These are phyloP conservation scores for Synanceia verrucosa DNA, from an alignment of 2,797 vertebrate species.

Conservation along the genomic window DNA sequence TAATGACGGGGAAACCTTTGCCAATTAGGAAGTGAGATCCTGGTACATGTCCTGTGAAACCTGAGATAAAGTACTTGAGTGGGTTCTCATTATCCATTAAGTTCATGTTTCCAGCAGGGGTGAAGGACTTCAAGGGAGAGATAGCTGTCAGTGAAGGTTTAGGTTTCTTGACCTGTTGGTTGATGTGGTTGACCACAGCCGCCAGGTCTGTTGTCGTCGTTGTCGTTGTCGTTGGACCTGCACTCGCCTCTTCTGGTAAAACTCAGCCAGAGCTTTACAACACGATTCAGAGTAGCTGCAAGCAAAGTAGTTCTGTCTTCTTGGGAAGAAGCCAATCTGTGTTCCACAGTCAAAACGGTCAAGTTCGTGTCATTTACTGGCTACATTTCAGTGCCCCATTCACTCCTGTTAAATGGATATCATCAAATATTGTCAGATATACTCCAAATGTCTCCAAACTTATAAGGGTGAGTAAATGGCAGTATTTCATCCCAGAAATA, in stretches of 20 bases:
- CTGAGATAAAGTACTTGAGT: constrained; percentile 86
- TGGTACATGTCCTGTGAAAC: constrained; percentile 83
- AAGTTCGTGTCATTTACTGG: too few species aligned
- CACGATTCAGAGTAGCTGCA: constrained; percentile 78
- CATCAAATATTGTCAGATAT: too few species aligned
- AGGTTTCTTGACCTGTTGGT: constrained; percentile 44
- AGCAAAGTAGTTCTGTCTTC: constrained; percentile 80
- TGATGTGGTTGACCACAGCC: not conserved
- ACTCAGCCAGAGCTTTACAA: constrained; percentile 71
- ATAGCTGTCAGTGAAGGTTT: constrained; percentile 49
- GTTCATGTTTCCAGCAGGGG: constrained; percentile 69
- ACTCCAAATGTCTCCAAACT: too few species aligned
- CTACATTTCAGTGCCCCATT: too few species aligned
- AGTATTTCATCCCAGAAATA: too few species aligned
- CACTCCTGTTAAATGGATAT: too few species aligned
- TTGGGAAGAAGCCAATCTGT: constrained; percentile 82
- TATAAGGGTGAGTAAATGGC: too few species aligned
- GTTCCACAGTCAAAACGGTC: too few species aligned
- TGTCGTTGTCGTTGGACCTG: constrained; percentile 14
- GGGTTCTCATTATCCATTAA: constrained; percentile 82
- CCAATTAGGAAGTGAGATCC: constrained; percentile 75
- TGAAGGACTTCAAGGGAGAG: constrained; percentile 40
- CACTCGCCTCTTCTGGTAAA: constrained; percentile 37
- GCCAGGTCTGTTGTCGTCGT: constrained; percentile 29
- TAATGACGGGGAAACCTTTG: constrained; percentile 75